These are phyloP conservation scores for Sphaerophoria rueppellii DNA, from an alignment of 2,888 invertebrate species.

Conservation along the genomic window DNA sequence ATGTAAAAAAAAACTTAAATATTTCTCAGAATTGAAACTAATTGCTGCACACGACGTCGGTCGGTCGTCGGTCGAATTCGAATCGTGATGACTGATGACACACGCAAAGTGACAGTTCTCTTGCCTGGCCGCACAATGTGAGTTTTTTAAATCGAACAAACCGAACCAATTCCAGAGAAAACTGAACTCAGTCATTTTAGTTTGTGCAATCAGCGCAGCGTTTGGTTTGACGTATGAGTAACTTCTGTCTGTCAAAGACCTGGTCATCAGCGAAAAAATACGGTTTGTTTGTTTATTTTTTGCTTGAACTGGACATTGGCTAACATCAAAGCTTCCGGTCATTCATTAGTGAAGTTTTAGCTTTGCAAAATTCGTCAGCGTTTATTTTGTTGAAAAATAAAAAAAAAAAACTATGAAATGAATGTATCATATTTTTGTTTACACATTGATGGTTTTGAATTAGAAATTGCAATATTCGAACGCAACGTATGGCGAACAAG, in stretches of 20 bases:
- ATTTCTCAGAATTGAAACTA: conserved; percentile 38
- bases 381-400: conserved; percentile 11
- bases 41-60: conserved; percentile 22
- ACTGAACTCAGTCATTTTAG: conserved; percentile 18
- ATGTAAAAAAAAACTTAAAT: conserved; percentile 7
- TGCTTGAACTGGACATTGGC: background rate
- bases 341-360: conserved; percentile 9
- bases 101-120: conserved; percentile 6
- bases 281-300: conserved; percentile 2
- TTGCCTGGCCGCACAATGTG: conserved; percentile 12
- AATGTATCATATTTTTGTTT: conserved; percentile 42
- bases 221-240: conserved; percentile 50
- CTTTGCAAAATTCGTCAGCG: conserved; percentile 42
- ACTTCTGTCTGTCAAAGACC: conserved; percentile 53
- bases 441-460: conserved; percentile 8
- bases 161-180: conserved; percentile 49
- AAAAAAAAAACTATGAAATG: background rate
- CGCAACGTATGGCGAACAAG: background rate
- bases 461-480: conserved; percentile 3
- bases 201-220: conserved; percentile 46
- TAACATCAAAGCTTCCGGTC: conserved; percentile 39
- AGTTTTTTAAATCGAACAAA: conserved; percentile 4
- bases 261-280: conserved; percentile 14
- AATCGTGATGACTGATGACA: conserved; percentile 12
- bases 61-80: background rate